Percentiles rank a stretch among this genome's conserved stretches.
Conservation (phyloP, 2,888 invertebrate species). For the Epinotia nisella region DNA sequence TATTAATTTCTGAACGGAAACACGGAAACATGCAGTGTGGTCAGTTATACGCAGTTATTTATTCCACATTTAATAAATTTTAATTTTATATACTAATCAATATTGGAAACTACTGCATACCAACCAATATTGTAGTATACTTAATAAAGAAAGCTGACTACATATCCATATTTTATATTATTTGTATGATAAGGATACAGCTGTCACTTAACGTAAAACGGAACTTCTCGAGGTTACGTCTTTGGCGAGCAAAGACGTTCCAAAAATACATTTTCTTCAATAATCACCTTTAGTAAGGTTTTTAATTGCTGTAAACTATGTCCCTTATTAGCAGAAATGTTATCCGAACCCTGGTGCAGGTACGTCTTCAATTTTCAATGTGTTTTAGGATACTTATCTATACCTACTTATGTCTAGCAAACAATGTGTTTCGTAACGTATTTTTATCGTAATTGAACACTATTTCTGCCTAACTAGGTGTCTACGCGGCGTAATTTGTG, state of each 20-base stretch:
- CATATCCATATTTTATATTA: not conserved
- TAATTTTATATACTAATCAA: not conserved
- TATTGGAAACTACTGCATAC: too few species aligned
- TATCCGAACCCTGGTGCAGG: constrained; percentile 74
- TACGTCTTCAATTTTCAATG: constrained; percentile 51
- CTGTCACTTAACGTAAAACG: constrained; percentile 57
- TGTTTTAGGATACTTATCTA: constrained; percentile 14
- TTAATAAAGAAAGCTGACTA: not conserved
- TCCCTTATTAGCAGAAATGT: constrained; percentile 75
- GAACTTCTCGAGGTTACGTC: constrained; percentile 61
- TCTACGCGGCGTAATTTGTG: constrained; percentile 9
- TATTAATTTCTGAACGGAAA: constrained; percentile 18
- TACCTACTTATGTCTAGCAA: constrained; percentile 22
- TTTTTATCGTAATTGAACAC: constrained; percentile 30
- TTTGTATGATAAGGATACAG: constrained; percentile 37
- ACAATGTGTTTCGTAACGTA: constrained; percentile 74
- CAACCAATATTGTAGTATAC: not conserved
- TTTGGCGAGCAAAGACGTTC: constrained; percentile 59
- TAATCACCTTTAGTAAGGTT: constrained; percentile 61
- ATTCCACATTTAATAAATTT: not conserved
- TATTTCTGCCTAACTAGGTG: constrained; percentile 13
- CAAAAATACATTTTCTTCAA: constrained; percentile 67
- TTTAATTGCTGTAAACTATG: constrained; percentile 59
- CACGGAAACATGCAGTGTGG: not conserved
- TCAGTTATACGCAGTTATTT: constrained; percentile 15